A percentile compares a stretch with the other conserved stretches of the same genome.
Evolutionary conservation across 2,888 invertebrate genomes (phyloP).

Genomic region (Eristalis intricaria): DNA sequence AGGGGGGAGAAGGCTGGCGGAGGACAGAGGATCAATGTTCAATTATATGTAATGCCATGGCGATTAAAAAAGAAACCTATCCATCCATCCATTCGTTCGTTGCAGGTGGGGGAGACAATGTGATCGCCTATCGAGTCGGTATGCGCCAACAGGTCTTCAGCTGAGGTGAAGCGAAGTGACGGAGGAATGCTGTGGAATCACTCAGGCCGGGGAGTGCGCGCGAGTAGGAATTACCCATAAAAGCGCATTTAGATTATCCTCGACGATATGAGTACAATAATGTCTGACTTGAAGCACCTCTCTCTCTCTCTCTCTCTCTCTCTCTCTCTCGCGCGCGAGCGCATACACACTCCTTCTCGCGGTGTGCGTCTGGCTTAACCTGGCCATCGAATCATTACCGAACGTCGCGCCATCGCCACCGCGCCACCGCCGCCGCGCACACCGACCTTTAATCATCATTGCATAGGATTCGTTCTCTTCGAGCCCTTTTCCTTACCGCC

Average conservation of each 20-base stretch:
- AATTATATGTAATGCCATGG: too few relatives aligned
- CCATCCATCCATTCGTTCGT: too few relatives aligned
- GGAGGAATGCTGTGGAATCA: background rate
- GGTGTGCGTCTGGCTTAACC: background rate
- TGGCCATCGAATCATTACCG: background rate
- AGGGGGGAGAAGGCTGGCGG: too few relatives aligned
- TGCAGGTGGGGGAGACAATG: too few relatives aligned
- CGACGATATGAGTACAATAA: slow-evolving; percentile 57
- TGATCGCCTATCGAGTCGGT: too few relatives aligned
- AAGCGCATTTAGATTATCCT: slow-evolving; percentile 65
- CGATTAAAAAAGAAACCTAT: too few relatives aligned
- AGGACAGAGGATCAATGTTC: background rate
- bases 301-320: background rate
- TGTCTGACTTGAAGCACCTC: slow-evolving; percentile 13
- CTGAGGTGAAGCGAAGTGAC: too few relatives aligned
- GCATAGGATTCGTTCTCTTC: background rate
- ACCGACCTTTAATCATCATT: slow-evolving; percentile 65
- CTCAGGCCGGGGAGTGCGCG: background rate
- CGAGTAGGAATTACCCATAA: slow-evolving; percentile 45
- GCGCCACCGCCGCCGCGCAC: slow-evolving; percentile 22
- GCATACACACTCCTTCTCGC: background rate
- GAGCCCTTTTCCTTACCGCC: background rate
- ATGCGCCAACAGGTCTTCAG: too few relatives aligned
- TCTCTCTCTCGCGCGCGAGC: background rate
- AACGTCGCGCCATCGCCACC: background rate